phyloP scores from a whole-genome alignment of 2,797 vertebrate genomes.

The Cynodonichthys magdalenae region DNA sequence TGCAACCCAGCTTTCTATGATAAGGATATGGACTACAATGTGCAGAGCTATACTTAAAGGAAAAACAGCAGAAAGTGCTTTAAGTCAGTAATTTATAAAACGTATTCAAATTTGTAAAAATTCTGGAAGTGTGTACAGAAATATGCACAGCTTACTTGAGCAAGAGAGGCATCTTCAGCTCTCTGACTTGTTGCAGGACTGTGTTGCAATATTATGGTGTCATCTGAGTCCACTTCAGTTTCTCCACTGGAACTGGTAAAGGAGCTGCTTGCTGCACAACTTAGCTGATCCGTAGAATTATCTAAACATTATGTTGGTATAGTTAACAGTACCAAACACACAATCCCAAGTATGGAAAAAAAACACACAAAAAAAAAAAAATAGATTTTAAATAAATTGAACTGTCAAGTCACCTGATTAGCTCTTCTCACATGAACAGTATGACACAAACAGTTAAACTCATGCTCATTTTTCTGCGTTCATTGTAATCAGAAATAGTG shows the following conservation, averaged over 20 bases:
- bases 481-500: no score
- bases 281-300: not conserved
- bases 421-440: not conserved
- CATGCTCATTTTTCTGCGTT: not conserved
- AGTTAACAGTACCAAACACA: not conserved
- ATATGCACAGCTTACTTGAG: constrained; percentile 8
- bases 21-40: not conserved
- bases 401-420: not conserved
- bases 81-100: not conserved
- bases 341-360: not conserved
- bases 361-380: not conserved
- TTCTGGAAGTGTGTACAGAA: not conserved
- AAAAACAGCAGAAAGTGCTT: not conserved
- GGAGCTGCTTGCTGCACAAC: not conserved
- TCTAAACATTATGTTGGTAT: not conserved
- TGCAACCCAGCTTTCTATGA: not conserved
- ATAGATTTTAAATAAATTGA: not conserved
- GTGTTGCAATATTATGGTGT: not conserved
- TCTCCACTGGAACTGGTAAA: not conserved
- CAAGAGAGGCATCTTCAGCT: not conserved
- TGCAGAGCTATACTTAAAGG: not conserved
- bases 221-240: constrained; percentile 8
- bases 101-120: not conserved
- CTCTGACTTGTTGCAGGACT: not conserved
- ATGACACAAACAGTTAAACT: not conserved